Evolutionary conservation across 1,140 invertebrate species (phyloP).

Genomic region (Palaemon carinicauda): DNA sequence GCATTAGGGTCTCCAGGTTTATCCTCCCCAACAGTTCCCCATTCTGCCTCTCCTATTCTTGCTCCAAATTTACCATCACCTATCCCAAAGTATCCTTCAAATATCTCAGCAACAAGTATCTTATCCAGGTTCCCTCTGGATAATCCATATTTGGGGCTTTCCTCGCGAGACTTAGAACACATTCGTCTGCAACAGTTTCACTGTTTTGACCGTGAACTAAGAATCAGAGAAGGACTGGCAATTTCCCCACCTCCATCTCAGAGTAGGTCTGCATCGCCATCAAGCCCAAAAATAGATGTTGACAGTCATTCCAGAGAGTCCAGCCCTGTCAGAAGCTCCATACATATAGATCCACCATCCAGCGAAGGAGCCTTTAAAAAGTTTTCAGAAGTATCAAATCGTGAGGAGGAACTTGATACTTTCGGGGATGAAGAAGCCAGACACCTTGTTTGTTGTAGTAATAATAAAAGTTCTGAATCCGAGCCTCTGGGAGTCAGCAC

Average conservation of each 20-base stretch:
- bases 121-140: conserved; percentile 40
- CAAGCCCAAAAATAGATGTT: conserved; percentile 49
- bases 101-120: conserved; percentile 33
- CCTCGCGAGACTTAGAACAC: conserved; percentile 37
- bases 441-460: conserved; percentile 19
- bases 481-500: background rate
- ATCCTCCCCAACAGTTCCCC: conserved; percentile 21
- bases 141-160: conserved; percentile 31
- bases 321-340: conserved; percentile 22
- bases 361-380: conserved; percentile 1
- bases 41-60: conserved; percentile 26
- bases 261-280: conserved; percentile 36
- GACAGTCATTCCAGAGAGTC: conserved; percentile 43
- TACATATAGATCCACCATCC: background rate
- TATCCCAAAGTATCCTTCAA: conserved; percentile 41
- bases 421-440: conserved; percentile 31
- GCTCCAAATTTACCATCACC: conserved; percentile 31
- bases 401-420: conserved; percentile 16
- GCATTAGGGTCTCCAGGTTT: conserved; percentile 7
- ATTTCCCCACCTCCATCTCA: conserved; percentile 26
- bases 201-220: conserved; percentile 11
- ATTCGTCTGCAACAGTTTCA: conserved; percentile 26
- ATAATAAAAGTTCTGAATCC: background rate
- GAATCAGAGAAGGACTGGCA: conserved; percentile 26
- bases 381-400: background rate